Percentiles rank a stretch among this genome's conserved stretches.
These are phyloP conservation scores for Nannoperca australis DNA, from an alignment of 2,797 vertebrate species.

Conservation along the genomic window DNA sequence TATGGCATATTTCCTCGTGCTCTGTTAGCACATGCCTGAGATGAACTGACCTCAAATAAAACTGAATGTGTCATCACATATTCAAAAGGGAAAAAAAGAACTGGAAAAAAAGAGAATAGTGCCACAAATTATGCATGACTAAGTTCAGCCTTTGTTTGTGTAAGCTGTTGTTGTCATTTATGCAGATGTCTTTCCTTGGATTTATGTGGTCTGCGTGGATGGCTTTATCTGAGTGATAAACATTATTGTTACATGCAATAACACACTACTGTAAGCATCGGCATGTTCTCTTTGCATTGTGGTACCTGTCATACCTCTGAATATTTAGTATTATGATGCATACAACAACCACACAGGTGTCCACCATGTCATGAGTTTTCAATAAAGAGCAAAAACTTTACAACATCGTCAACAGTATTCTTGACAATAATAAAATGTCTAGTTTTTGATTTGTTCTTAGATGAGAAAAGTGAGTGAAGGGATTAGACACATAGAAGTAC, in stretches of 20 bases:
- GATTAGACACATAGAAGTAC: neutral
- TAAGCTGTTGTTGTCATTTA: constrained; percentile 55
- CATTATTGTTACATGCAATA: neutral
- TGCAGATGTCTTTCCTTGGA: constrained; percentile 43
- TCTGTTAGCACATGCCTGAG: constrained; percentile 63
- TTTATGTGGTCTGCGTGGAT: constrained; percentile 14
- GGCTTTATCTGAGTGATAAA: constrained; percentile 23
- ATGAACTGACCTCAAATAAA: constrained; percentile 68
- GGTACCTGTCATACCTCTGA: neutral
- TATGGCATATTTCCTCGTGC: constrained; percentile 51
- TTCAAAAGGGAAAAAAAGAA: constrained; percentile 31
- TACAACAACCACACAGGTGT: neutral
- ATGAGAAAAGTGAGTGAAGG: neutral
- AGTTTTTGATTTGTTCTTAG: neutral
- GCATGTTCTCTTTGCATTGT: neutral
- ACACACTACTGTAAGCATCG: neutral
- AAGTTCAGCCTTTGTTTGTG: constrained; percentile 51
- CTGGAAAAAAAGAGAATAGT: constrained; percentile 25
- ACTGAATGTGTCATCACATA: constrained; percentile 68
- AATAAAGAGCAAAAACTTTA: neutral
- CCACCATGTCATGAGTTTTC: neutral
- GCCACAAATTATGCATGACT: constrained; percentile 67
- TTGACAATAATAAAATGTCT: neutral
- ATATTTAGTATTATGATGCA: neutral
- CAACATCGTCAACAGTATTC: neutral